Percentiles rank a stretch among this genome's conserved stretches.
These are phyloP conservation scores for Pygoscelis adeliae DNA, from an alignment of 2,113 vertebrate species.

Conservation along the genomic window DNA sequence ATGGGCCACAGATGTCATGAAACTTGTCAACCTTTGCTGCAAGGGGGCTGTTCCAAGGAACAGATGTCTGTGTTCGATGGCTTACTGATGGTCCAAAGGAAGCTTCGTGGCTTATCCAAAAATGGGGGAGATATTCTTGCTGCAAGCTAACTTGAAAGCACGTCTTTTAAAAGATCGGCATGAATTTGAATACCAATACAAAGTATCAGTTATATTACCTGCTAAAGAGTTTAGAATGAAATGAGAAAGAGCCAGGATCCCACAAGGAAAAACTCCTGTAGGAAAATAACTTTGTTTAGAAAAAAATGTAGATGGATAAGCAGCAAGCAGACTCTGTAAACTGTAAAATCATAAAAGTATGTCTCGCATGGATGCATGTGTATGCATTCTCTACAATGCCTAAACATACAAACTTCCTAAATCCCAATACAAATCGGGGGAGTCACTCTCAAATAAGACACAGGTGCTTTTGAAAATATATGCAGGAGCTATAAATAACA, in stretches of 20 bases:
- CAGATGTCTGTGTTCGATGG: background rate
- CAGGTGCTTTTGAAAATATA: background rate
- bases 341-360: background rate
- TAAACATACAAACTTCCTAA: background rate
- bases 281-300: background rate
- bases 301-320: background rate
- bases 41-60: background rate
- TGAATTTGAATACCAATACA: background rate
- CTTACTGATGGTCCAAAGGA: background rate
- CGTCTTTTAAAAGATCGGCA: background rate
- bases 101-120: background rate
- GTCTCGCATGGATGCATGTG: background rate
- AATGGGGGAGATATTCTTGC: background rate
- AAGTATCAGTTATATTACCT: background rate
- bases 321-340: background rate
- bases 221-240: background rate
- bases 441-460: background rate
- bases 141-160: background rate
- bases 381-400: background rate
- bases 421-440: background rate
- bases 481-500: background rate
- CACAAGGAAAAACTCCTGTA: background rate
- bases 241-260: background rate
- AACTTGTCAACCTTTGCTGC: constrained; percentile 34
- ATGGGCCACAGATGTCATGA: constrained; percentile 20